Percentiles rank a stretch among this genome's conserved stretches.
Evolutionary conservation across 2,888 invertebrate genomes (phyloP).

Genomic region (Melieria picta): DNA sequence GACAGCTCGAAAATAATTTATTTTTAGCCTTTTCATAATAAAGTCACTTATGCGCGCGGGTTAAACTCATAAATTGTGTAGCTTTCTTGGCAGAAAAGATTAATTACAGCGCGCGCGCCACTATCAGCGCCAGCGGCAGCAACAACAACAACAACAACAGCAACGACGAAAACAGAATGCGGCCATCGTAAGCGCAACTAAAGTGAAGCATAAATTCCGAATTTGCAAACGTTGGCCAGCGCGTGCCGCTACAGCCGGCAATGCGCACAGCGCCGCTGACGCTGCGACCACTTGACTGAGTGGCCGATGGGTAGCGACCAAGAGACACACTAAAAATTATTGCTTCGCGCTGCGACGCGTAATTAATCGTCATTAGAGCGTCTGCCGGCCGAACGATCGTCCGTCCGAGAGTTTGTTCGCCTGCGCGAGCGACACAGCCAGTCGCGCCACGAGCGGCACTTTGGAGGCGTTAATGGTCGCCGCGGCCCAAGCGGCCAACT

Average conservation of each 20-base stretch:
- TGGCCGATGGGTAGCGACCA: no score
- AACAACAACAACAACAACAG: conserved; percentile 25
- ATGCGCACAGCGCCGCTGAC: no score
- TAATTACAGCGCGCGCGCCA: conserved; percentile 50
- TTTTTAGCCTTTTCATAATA: no score
- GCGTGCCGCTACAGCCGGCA: no score
- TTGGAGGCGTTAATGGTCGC: not conserved
- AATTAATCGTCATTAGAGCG: conserved; percentile 41
- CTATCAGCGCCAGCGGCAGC: conserved; percentile 36
- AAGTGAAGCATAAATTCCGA: conserved; percentile 25
- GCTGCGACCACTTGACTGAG: no score
- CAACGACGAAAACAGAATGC: conserved; percentile 27
- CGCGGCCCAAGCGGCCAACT: no score
- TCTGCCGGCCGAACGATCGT: not conserved
- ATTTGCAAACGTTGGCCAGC: not conserved
- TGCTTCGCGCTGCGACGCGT: not conserved
- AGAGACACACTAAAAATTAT: no score
- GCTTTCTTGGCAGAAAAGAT: conserved; percentile 55
- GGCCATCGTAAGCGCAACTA: conserved; percentile 14
- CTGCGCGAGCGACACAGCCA: not conserved
- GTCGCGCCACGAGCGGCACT: not conserved
- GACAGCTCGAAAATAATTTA: no score
- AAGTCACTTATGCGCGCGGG: not conserved
- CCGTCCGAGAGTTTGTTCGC: conserved; percentile 8
- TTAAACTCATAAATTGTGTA: conserved; percentile 56